Percentiles rank a stretch among this genome's conserved stretches.
Evolutionary conservation across 1,140 invertebrate species (phyloP).

Genomic region (Amyelois transitella): DNA sequence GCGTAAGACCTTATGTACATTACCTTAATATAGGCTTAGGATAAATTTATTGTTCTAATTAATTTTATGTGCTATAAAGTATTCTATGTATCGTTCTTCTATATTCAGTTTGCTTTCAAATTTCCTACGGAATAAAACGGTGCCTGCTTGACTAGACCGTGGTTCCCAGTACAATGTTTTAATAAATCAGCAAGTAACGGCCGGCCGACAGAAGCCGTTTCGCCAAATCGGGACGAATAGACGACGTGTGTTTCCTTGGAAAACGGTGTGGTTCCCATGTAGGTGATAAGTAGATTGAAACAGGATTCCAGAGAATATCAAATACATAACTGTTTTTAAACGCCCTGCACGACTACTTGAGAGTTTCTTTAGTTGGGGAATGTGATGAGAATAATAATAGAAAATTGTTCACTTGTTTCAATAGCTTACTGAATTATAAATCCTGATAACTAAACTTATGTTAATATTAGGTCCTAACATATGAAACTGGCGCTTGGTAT

Average conservation of each 20-base stretch:
- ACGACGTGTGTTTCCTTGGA: constrained; percentile 48
- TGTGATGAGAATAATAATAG: too few relatives aligned
- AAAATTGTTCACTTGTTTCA: too few relatives aligned
- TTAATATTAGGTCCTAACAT: too few relatives aligned
- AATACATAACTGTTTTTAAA: neutral
- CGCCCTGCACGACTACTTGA: neutral
- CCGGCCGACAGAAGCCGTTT: constrained; percentile 46
- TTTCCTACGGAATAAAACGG: neutral
- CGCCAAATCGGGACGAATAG: constrained; percentile 49
- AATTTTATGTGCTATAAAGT: too few relatives aligned
- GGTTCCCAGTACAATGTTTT: constrained; percentile 42
- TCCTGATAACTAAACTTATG: too few relatives aligned
- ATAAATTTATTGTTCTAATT: too few relatives aligned
- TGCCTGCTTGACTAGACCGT: neutral
- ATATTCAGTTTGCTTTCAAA: neutral
- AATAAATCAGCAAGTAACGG: constrained; percentile 52
- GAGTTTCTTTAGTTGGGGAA: too few relatives aligned
- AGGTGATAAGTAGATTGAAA: constrained; percentile 8
- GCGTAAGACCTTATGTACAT: too few relatives aligned
- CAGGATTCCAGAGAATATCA: constrained; percentile 6
- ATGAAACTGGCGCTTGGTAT: too few relatives aligned
- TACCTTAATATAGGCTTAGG: too few relatives aligned
- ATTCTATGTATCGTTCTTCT: too few relatives aligned
- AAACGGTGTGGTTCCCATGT: constrained; percentile 24
- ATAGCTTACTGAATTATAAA: too few relatives aligned